These are phyloP conservation scores for Phalacrocorax aristotelis DNA, from an alignment of 2,113 vertebrate species.

Conservation along the genomic window DNA sequence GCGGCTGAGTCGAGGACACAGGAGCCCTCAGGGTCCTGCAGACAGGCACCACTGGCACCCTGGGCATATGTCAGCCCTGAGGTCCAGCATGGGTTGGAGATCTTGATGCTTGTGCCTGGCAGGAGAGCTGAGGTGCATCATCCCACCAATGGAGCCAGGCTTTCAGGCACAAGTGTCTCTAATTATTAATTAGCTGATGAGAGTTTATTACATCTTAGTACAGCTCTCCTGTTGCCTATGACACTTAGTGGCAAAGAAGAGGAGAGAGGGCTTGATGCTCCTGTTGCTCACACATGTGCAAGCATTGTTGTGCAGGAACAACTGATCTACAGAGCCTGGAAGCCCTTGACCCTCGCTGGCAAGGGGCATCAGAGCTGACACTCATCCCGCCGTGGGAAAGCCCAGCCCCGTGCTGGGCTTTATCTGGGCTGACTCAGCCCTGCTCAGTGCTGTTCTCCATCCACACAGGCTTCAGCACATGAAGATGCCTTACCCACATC, in stretches of 20 bases:
- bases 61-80: not conserved
- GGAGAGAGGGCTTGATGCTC: not conserved
- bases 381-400: not conserved
- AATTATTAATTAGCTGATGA: slow-evolving; percentile 63
- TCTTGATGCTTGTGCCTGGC: not conserved
- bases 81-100: not conserved
- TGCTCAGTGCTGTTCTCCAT: fast-evolving
- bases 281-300: not conserved
- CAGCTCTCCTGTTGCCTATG: slow-evolving; percentile 22
- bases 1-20: not conserved
- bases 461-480: fast-evolving
- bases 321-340: not conserved
- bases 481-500: not conserved
- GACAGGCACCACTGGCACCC: not conserved
- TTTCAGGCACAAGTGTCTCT: slow-evolving; percentile 53
- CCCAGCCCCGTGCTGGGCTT: not conserved
- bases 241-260: not conserved
- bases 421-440: not conserved
- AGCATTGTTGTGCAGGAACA: not conserved
- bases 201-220: slow-evolving; percentile 19
- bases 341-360: not conserved
- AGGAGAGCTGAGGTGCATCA: slow-evolving; percentile 14
- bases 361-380: fast-evolving
- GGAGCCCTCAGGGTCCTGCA: not conserved
- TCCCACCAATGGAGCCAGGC: slow-evolving; percentile 32